A percentile compares a stretch with the other conserved stretches of the same genome.
Conservation (phyloP, 2,113 vertebrate genomes). For the Clinocottus analis region DNA sequence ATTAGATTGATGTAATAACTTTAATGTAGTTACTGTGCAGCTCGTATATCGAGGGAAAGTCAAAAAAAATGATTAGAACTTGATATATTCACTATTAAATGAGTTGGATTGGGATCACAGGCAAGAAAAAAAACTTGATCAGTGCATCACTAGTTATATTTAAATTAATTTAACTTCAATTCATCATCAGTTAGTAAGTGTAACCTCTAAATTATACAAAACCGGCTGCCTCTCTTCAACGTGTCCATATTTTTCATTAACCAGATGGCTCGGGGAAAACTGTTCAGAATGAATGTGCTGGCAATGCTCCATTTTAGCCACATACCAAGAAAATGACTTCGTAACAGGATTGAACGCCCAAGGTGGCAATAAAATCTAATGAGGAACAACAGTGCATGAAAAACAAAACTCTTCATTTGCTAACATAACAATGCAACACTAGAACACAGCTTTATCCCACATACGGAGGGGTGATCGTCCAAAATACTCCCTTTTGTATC, state of each 20-base stretch:
- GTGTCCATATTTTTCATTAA: conserved; percentile 39
- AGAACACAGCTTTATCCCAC: neutral
- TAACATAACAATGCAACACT: conserved; percentile 17
- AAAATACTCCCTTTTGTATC: neutral
- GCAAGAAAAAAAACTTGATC: neutral
- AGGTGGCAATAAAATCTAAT: conserved; percentile 60
- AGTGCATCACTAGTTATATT: neutral
- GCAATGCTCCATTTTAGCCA: conserved; percentile 39
- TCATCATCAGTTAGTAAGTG: conserved; percentile 16
- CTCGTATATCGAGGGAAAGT: too few relatives aligned
- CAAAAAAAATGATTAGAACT: neutral
- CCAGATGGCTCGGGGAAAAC: conserved; percentile 48
- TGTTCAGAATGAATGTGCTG: conserved; percentile 58
- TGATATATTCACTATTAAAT: neutral
- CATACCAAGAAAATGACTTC: conserved; percentile 53
- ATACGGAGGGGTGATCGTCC: neutral
- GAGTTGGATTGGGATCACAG: neutral
- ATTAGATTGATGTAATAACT: too few relatives aligned
- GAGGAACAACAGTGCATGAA: conserved; percentile 45
- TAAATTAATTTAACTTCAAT: conserved; percentile 12
- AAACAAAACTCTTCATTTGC: conserved; percentile 39
- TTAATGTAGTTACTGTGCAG: too few relatives aligned
- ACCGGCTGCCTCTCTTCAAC: neutral
- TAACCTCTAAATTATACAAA: conserved; percentile 27
- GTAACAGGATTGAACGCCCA: conserved; percentile 60